Base-by-base conservation (phyloP, 1,140 invertebrate genomes). In the Drosophila gunungcola region DNA sequence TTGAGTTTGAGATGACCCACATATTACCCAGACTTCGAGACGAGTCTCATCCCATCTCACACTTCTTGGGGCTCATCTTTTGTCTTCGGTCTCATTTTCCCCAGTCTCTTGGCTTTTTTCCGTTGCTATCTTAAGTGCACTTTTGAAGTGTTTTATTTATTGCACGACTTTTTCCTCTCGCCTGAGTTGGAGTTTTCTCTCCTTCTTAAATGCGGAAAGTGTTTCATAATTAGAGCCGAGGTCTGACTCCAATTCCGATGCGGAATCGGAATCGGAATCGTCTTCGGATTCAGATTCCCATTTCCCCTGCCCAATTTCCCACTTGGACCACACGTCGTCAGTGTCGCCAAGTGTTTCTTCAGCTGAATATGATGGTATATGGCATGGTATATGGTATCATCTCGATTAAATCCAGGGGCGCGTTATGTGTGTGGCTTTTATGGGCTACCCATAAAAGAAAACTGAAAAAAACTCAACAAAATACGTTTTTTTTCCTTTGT, bases 111-210 rank as follows among this genome's bases (percentile, higher is more conserved):
- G 54, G 49, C n/a, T 46, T 42, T 56, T 60, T 73, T 48, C 42
- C 63, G 38, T 81, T 76, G 78, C 69, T 82, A 86, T 88, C 84
- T 86, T 79, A 89, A 86, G 83, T 86, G 83, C 83, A 86, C 84
- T 86, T 75, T 82, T 86, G 62, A 79, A 88, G 83, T 74, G 70
- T 88, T 89, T 86, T 88, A 86, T 86, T 86, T 86, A 86, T 86
- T 89, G 84, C 83, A 86, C 83, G 83, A 88, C 75, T 83, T 79
- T 82, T 74, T 67, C 48, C 63, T 58, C 63, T 56, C 42, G 36
- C 54, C 55, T n/a, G 25, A 51, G 27, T 56, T 55, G 16, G 25
- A 51, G 27, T 56, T 55, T 73, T 39, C 32, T 39, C 51, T 21
- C 3, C 49, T 75, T 72, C 78, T 43, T 74, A 78, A 64, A 74